Conservation (phyloP, 2,113 vertebrate genomes). For the Hippopotamus amphibius region DNA sequence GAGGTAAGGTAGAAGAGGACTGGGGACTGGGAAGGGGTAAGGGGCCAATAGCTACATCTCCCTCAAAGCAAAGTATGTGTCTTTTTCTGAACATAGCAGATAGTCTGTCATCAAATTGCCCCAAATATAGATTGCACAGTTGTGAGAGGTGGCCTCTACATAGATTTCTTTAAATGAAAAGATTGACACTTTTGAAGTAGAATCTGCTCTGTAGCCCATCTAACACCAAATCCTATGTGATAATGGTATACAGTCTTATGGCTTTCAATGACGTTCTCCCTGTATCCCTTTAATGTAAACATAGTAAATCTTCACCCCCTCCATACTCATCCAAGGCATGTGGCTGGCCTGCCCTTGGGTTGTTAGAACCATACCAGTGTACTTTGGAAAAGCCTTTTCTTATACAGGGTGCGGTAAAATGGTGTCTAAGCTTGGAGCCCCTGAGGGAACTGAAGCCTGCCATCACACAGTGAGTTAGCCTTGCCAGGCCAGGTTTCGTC, state of each 20-base stretch:
- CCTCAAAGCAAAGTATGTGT: background rate
- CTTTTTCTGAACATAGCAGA: background rate
- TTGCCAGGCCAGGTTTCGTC: background rate
- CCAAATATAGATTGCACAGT: background rate
- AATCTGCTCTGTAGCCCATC: background rate
- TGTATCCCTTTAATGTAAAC: background rate
- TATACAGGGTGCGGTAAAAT: background rate
- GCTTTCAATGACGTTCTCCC: background rate
- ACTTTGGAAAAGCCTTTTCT: background rate
- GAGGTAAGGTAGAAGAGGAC: background rate
- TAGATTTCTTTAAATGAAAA: background rate
- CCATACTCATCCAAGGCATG: background rate
- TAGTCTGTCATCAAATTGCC: background rate
- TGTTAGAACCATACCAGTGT: background rate
- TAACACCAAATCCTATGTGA: background rate
- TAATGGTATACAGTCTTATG: background rate
- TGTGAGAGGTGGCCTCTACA: background rate
- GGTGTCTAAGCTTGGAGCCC: background rate
- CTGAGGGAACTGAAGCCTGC: background rate
- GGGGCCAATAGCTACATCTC: background rate
- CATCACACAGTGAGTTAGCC: background rate
- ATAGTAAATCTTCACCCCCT: background rate
- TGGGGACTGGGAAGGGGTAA: background rate
- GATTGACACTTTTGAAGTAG: background rate
- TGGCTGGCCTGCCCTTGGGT: background rate